Evolutionary conservation across 2,797 vertebrate species (phyloP), one percentile per base, ranked within the genome.

Genomic region (Cichlasoma orientale): DNA sequence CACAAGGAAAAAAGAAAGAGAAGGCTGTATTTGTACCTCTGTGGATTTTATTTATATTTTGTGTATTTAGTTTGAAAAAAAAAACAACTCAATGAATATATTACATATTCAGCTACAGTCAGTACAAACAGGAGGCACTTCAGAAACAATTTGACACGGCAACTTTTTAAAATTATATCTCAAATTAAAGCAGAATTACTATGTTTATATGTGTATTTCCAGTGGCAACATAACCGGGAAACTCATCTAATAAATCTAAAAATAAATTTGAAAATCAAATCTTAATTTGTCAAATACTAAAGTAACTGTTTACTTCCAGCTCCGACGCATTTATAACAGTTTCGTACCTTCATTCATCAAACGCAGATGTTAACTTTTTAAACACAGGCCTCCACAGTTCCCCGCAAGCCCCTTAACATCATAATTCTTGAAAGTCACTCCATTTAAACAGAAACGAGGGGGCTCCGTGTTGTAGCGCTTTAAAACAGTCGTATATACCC

Each of bases 371-470:
- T 82, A 89, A 86, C 71, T 84, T 89, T 94, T 90, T 88, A 92
- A 90, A 88, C 86, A 80, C 79, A 82, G 78, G 74, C 87, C 86
- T 88, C 88, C 82, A 86, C 79, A 86, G 82, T 92, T 93, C 89
- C 82, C 85, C 47, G 74, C 72, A 50, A 83, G 57, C 80, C 82
- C 87, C 82, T 85, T 57, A 80, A 90, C 80, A 59, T 91, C 90
- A 88, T 88, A 90, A 91, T 86, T 94, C 88, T 88, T 92, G 86
- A 87, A 77, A 90, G 92, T 89, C 82, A 89, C 80, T 88, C 84
- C 61, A 88, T 88, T 90, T 90, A 89, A 92, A 91, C 63, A 84
- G 55, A 90, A 92, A 91, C 59, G 78, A 84, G 77, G 68, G 63
- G 72, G 76, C 72, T 85, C 80, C 33, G 47, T 77, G 80, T 89